Base-by-base conservation (phyloP, 1,140 invertebrate species). In the Cryptotermes secundus region DNA sequence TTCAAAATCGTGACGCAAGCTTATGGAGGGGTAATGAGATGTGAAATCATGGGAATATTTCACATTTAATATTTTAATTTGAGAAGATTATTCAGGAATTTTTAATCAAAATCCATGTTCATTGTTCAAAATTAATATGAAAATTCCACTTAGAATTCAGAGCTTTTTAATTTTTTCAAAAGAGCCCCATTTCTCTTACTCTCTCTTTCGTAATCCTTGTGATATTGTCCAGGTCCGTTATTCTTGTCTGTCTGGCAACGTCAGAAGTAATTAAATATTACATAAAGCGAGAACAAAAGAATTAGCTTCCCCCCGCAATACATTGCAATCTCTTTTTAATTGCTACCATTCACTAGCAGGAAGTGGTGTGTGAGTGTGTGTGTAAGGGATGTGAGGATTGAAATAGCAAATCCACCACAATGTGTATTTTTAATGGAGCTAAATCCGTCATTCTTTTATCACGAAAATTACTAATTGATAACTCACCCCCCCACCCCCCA, bases 311-410 rank as follows among this genome's bases (percentile, higher is more conserved):
- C 59, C 59, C 59, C 59, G 0, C 59, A 31, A 26, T 72, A 31
- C 3, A 72, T n/a, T 72, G 59, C 26, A 72, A 72, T 72, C 59
- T 72, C 26, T 72, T 72, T 72, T 72, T 72, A 72, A 72, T 72
- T 72, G 59, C 53, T 59, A 22, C 53, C 53, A 19, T 59, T 59
- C 53, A 59, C 53, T 4, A 59, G 24, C 59, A 72, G 26, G 26
- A 72, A 72, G 26, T 49, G 45, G 19, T 72, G 26, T 31, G 26
- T 72, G 59, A 6, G 26, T 72, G 26, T 72, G 26, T 72, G 59
- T n/a, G 26, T 72, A 31, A 72, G 26, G n/a, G 59, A 72, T n/a
- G 14, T 31, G 59, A n/a, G 59, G 59, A 72, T n/a, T 72, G n/a
- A 72, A 72, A 72, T 31, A 72, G 26, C 59, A 72, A n/a, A 72